Conservation (phyloP, 2,888 invertebrate genomes). For the Epirrhoe alternata region DNA sequence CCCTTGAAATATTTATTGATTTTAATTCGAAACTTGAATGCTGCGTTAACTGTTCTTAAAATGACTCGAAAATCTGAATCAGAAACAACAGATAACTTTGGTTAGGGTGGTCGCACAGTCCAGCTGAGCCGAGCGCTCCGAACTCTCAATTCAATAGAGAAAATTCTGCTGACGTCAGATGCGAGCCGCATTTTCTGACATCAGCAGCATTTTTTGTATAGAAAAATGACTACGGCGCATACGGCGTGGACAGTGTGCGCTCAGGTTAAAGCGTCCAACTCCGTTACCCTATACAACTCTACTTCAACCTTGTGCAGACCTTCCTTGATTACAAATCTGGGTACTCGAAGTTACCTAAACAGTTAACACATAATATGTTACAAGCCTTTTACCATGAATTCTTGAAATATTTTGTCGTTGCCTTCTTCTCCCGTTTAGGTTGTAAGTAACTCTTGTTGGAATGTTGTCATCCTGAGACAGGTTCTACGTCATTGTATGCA, state of each 20-base stretch:
- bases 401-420: constrained; percentile 5
- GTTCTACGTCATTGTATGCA: constrained; percentile 75
- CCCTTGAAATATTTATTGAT: neutral
- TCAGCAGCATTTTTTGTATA: too few species aligned
- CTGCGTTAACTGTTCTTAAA: neutral
- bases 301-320: too few species aligned
- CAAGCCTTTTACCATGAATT: constrained; percentile 7
- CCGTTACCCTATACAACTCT: too few species aligned
- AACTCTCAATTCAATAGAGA: too few species aligned
- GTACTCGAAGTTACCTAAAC: neutral
- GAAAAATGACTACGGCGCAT: too few species aligned
- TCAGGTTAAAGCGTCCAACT: too few species aligned
- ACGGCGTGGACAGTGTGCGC: too few species aligned
- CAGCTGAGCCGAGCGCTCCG: too few species aligned
- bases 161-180: too few species aligned
- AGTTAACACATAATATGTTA: neutral
- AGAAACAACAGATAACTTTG: neutral
- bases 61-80: neutral
- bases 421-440: neutral
- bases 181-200: too few species aligned
- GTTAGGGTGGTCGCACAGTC: too few species aligned
- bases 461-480: constrained; percentile 57
- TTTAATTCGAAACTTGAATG: neutral
- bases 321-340: neutral
- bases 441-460: constrained; percentile 44